A percentile compares a stretch with the other conserved stretches of the same genome.
phyloP scores from a whole-genome alignment of 2,888 invertebrate species.

The Epinotia brunnichana region DNA sequence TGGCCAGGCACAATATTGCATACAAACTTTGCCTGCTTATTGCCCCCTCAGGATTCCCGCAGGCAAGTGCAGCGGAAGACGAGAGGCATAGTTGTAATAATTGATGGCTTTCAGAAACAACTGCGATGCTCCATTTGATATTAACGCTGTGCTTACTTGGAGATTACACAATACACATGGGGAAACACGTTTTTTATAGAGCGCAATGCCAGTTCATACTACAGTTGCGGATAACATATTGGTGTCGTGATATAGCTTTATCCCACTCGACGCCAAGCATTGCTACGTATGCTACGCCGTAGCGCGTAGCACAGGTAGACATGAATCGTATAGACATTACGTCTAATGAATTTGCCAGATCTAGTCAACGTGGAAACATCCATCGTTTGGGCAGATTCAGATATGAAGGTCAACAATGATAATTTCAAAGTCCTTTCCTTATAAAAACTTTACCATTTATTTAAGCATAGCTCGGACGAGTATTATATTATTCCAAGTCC shows the following conservation, averaged over 20 bases:
- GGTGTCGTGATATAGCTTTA: too few relatives aligned
- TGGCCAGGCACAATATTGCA: conserved; percentile 32
- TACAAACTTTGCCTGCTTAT: conserved; percentile 32
- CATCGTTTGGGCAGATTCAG: neutral
- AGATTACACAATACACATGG: neutral
- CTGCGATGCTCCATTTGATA: conserved; percentile 1
- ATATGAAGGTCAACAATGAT: conserved; percentile 17
- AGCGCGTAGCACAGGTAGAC: too few relatives aligned
- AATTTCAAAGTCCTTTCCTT: conserved; percentile 19
- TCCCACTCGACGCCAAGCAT: too few relatives aligned
- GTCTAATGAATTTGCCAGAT: neutral
- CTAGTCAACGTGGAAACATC: neutral
- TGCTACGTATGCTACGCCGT: too few relatives aligned
- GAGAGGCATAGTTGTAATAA: conserved; percentile 25
- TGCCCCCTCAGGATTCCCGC: conserved; percentile 18
- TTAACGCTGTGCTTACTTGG: neutral
- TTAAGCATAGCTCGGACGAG: conserved; percentile 22
- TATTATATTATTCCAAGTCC: conserved; percentile 34
- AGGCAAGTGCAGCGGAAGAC: conserved; percentile 24
- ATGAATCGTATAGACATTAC: too few relatives aligned
- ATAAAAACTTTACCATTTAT: conserved; percentile 25
- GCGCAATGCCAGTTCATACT: neutral
- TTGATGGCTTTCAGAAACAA: conserved; percentile 22
- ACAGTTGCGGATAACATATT: neutral
- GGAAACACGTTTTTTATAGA: neutral